phyloP scores from a whole-genome alignment of 2,888 invertebrate species.

The Euproctis similis region DNA sequence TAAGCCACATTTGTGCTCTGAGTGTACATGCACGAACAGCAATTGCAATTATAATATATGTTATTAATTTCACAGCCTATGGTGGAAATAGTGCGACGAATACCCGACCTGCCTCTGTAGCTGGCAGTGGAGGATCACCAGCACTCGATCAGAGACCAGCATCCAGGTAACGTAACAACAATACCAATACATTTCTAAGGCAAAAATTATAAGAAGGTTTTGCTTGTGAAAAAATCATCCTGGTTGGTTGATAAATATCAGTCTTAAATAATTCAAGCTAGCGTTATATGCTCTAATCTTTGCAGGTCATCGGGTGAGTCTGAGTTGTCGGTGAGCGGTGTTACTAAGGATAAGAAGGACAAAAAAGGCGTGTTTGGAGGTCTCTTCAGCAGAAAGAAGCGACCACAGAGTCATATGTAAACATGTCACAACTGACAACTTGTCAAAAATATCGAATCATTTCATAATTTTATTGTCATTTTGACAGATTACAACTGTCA shows the following conservation, averaged over 20 bases:
- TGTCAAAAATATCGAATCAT: conserved; percentile 9
- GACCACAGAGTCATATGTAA: conserved; percentile 76
- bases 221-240: no score
- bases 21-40: background rate
- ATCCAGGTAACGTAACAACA: conserved; percentile 57
- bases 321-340: conserved; percentile 61
- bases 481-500: conserved; percentile 1
- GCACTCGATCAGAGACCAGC: conserved; percentile 61
- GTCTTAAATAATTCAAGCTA: background rate
- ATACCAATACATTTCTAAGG: no score
- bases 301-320: conserved; percentile 66
- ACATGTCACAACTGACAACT: conserved; percentile 8
- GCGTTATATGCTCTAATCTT: no score
- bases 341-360: conserved; percentile 72
- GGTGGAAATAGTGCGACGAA: conserved; percentile 38
- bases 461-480: background rate
- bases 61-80: conserved; percentile 42
- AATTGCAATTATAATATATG: no score
- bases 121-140: conserved; percentile 60
- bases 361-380: conserved; percentile 77
- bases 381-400: conserved; percentile 75
- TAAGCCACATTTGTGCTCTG: background rate
- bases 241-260: no score
- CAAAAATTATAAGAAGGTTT: no score
- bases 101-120: conserved; percentile 56